phyloP scores from a whole-genome alignment of 2,797 vertebrate genomes.

The Malacoraja senta region DNA sequence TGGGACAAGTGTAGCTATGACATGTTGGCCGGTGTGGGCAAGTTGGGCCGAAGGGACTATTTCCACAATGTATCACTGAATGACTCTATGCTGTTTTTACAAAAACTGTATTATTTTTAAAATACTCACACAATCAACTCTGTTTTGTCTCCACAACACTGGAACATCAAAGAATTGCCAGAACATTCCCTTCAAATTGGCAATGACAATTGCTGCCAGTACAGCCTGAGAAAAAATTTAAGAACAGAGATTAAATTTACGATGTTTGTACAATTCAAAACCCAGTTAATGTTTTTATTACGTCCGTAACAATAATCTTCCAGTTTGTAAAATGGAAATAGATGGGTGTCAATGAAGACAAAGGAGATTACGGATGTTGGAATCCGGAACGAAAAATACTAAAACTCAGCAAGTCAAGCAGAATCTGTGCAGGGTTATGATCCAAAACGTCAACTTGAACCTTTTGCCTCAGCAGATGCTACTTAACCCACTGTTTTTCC shows the following conservation, averaged over 20 bases:
- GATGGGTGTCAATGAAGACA: neutral
- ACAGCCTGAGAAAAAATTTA: slow-evolving; percentile 61
- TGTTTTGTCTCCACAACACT: slow-evolving; percentile 71
- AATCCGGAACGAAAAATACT: no score
- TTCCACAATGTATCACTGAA: no score
- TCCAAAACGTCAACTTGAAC: no score
- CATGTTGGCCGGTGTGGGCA: no score
- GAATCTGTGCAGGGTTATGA: no score
- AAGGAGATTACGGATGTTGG: no score
- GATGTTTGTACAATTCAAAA: slow-evolving; percentile 10
- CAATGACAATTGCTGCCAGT: slow-evolving; percentile 70
- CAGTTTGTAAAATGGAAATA: neutral
- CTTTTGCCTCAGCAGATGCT: no score
- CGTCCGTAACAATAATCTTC: no score
- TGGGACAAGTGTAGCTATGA: no score
- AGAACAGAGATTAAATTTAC: slow-evolving; percentile 41
- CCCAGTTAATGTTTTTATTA: neutral
- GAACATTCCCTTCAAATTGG: slow-evolving; percentile 82
- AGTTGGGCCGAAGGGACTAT: no score
- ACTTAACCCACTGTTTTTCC: no score
- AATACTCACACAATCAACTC: slow-evolving; percentile 70
- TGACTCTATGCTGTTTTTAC: neutral
- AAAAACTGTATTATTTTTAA: neutral
- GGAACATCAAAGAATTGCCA: slow-evolving; percentile 72
- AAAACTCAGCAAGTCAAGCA: no score